Conservation (phyloP, 1,140 invertebrate genomes). For the Drosophila grimshawi region DNA sequence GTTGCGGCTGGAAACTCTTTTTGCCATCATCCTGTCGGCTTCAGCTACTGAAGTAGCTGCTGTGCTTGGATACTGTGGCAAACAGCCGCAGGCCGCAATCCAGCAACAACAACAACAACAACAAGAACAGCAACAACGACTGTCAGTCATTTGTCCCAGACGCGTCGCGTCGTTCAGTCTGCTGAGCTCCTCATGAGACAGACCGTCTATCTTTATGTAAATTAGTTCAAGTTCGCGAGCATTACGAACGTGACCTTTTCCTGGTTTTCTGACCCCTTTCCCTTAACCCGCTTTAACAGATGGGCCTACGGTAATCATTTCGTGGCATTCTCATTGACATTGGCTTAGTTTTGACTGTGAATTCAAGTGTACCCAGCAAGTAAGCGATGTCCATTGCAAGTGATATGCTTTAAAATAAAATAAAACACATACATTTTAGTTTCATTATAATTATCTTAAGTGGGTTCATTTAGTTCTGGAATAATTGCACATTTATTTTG, state of each 20-base stretch:
- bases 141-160: constrained; percentile 81
- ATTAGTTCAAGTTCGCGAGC: constrained; percentile 73
- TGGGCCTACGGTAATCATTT: constrained; percentile 29
- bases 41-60: constrained; percentile 80
- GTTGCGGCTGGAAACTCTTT: constrained; percentile 20
- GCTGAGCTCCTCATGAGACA: constrained; percentile 19
- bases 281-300: background rate
- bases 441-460: background rate
- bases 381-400: too few species aligned
- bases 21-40: constrained; percentile 56
- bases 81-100: constrained; percentile 47
- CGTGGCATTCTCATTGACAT: constrained; percentile 10
- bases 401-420: background rate
- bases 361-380: background rate
- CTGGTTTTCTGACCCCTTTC: background rate
- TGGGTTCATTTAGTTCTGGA: background rate
- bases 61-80: constrained; percentile 45
- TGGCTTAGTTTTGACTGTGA: constrained; percentile 5
- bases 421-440: background rate
- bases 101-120: background rate
- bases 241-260: constrained; percentile 41
- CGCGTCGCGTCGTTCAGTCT: constrained; percentile 57
- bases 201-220: constrained; percentile 70
- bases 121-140: constrained; percentile 28
- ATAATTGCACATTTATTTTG: constrained; percentile 9